Conservation (phyloP, 2,797 vertebrate genomes). For the Anniella stebbinsi region DNA sequence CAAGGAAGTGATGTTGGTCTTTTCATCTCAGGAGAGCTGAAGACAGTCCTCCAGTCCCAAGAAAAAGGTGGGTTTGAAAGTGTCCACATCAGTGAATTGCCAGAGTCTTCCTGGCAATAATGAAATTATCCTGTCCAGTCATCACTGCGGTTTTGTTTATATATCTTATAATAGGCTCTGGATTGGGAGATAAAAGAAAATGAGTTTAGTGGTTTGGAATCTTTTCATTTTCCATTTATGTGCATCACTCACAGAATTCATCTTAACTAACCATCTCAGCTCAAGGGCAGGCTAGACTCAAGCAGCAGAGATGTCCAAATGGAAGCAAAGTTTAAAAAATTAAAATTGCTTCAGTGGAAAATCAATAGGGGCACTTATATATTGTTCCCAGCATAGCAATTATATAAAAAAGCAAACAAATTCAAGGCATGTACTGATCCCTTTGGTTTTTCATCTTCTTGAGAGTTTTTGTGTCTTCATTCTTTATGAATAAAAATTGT, state of each 20-base stretch:
- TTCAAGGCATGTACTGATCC: neutral
- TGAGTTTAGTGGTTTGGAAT: neutral
- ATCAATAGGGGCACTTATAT: slow-evolving; percentile 15
- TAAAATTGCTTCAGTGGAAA: neutral
- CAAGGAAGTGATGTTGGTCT: accelerated
- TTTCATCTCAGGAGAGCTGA: accelerated
- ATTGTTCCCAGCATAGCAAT: slow-evolving; percentile 1
- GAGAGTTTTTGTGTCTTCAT: neutral
- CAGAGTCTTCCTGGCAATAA: neutral
- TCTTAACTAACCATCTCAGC: neutral
- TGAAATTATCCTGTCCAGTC: neutral
- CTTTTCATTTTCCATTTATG: neutral
- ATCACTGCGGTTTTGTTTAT: neutral
- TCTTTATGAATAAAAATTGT: neutral
- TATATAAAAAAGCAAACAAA: neutral
- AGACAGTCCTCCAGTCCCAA: neutral
- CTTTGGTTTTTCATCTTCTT: neutral
- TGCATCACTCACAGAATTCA: neutral
- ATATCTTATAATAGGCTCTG: neutral
- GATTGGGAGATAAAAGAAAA: neutral
- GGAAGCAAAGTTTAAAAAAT: neutral
- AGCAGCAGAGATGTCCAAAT: neutral
- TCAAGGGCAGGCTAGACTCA: neutral
- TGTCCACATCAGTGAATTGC: accelerated
- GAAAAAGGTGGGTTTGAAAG: neutral